phyloP scores from a whole-genome alignment of 2,888 invertebrate species.

The Noctuana brunneofusca region DNA sequence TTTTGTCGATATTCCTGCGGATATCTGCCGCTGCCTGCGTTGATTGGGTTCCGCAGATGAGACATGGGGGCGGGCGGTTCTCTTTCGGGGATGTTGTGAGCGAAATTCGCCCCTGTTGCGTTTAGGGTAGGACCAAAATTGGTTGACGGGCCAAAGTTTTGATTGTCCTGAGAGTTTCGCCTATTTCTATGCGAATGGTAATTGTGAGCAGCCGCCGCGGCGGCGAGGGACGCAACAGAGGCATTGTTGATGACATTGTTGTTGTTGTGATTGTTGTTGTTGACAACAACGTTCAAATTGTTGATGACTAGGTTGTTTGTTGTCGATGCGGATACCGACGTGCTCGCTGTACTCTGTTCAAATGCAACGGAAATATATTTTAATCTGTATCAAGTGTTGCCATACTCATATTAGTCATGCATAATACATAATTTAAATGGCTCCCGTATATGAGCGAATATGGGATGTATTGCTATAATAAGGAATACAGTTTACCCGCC shows the following conservation, averaged over 20 bases:
- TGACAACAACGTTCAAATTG: constrained; percentile 78
- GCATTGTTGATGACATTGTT: constrained; percentile 80
- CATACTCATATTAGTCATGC: constrained; percentile 25
- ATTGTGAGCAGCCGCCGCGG: constrained; percentile 77
- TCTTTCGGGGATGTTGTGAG: constrained; percentile 69
- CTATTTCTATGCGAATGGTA: constrained; percentile 77
- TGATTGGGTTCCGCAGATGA: constrained; percentile 71
- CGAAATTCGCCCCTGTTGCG: constrained; percentile 69
- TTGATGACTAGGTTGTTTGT: constrained; percentile 81
- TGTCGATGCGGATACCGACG: constrained; percentile 76
- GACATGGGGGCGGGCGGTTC: constrained; percentile 77
- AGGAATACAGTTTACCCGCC: background rate
- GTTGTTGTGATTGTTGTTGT: constrained; percentile 81
- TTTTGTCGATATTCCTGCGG: constrained; percentile 76
- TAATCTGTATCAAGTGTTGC: constrained; percentile 3
- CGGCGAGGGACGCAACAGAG: constrained; percentile 76
- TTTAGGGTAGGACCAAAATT: constrained; percentile 77
- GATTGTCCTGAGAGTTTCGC: constrained; percentile 75
- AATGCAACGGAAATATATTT: constrained; percentile 7
- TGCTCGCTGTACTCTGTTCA: constrained; percentile 73
- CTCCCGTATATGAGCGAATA: background rate
- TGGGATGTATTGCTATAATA: constrained; percentile 7
- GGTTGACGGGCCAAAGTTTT: constrained; percentile 63
- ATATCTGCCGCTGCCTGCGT: constrained; percentile 74
- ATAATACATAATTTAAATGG: background rate